A percentile compares a stretch with the other conserved stretches of the same genome.
Evolutionary conservation across 1,140 invertebrate species (phyloP).

Genomic region (Halyomorpha halys): DNA sequence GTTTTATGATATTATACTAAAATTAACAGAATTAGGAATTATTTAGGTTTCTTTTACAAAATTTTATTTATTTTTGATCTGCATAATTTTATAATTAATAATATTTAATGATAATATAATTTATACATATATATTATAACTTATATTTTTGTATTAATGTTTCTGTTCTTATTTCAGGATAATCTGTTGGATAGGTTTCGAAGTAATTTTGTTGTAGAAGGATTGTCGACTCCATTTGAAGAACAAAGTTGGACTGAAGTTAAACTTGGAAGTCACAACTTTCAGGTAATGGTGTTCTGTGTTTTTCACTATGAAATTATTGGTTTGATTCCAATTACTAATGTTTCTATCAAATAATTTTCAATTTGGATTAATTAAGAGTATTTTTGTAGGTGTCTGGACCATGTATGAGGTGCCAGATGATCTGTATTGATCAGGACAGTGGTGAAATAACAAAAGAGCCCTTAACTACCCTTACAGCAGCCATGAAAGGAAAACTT

Average conservation of each 20-base stretch:
- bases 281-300: slow-evolving; percentile 43
- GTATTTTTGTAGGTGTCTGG: slow-evolving; percentile 49
- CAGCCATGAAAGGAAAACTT: slow-evolving; percentile 60
- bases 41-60: too few relatives aligned
- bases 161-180: slow-evolving; percentile 34
- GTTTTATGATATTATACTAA: too few relatives aligned
- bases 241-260: slow-evolving; percentile 65
- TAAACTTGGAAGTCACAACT: slow-evolving; percentile 53
- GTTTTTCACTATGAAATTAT: too few relatives aligned
- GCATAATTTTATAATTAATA: too few relatives aligned
- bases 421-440: slow-evolving; percentile 84
- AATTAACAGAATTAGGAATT: too few relatives aligned
- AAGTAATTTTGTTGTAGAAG: slow-evolving; percentile 45
- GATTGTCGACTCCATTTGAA: slow-evolving; percentile 47
- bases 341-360: too few relatives aligned
- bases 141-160: neutral
- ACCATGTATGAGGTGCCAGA: slow-evolving; percentile 79
- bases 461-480: slow-evolving; percentile 69
- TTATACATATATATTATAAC: too few relatives aligned
- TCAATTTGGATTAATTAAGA: too few relatives aligned
- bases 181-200: slow-evolving; percentile 44
- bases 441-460: slow-evolving; percentile 70
- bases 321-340: too few relatives aligned
- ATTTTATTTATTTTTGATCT: too few relatives aligned
- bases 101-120: too few relatives aligned